Base-by-base conservation (phyloP, 1,140 invertebrate genomes). In the Battus philenor region DNA sequence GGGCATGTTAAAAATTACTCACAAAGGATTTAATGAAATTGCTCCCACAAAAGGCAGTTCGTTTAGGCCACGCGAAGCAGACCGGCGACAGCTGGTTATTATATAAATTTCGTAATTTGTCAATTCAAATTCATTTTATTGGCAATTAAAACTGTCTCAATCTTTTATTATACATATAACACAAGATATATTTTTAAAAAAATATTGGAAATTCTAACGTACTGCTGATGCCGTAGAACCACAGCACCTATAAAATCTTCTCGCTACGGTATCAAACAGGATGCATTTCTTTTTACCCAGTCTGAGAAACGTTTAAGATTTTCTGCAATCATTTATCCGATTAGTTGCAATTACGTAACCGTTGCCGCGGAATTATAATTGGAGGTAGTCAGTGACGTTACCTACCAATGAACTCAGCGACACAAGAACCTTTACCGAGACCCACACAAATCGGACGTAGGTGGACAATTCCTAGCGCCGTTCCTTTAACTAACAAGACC, bases 371-470 rank as follows among this genome's bases (percentile, higher is more conserved):
- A 30, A 43, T 48, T 54, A 55, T 59, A 53, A 61, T 61, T 54
- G 48, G 39, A 50, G 43, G 47, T 46, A 34, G 39, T 20, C 17
- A 18, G 27, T 30, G 46, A 48, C 24, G 38, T 16, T 17, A 26
- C 8, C 4, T 33, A 17, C 22, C 18, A 29, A 41, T 41, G 38
- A n/a, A 7, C 4, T 8, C 15, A 17, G 5, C 15, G 26, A 29
- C 29, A 27, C 26, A 17, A 16, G 24, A 0, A 13, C 11, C 15
- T 16, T 29, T 13, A 12, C 38, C 36, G 2, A 26, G 22, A 29
- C 59, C 33, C 59, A 59, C 49, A 49, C 45, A 51, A 47, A 58
- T 66, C 47, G 54, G 30, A 44, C 48, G 57, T 66, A 52, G 62
- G 65, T 53, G 60, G 61, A 60, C 45, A 53, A 53, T 56, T 57